These are phyloP conservation scores for Diplodus sargus DNA, from an alignment of 2,797 vertebrate species.

Conservation along the genomic window DNA sequence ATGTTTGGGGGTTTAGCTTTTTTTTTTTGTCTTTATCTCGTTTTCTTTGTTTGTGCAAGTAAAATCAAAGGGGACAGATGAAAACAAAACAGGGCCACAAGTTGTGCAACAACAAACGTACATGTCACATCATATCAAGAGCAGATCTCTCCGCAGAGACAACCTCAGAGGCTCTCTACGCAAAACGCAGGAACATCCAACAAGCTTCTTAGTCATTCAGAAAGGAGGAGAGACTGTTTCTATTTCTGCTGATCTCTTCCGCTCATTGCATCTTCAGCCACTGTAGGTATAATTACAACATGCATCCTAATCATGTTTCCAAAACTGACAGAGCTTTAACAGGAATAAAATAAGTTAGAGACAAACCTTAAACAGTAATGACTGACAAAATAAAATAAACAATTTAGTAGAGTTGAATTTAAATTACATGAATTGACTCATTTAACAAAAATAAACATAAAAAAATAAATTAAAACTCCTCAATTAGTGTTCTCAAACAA, in stretches of 20 bases:
- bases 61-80: conserved; percentile 45
- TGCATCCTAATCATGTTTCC: too few species aligned
- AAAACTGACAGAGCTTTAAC: too few species aligned
- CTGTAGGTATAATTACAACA: too few species aligned
- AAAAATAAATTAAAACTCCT: too few species aligned
- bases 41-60: conserved; percentile 4
- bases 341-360: too few species aligned
- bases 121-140: conserved; percentile 57
- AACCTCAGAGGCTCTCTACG: conserved; percentile 9
- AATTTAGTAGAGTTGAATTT: too few species aligned
- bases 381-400: too few species aligned
- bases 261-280: neutral
- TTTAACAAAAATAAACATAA: too few species aligned
- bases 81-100: conserved; percentile 37
- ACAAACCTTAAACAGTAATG: too few species aligned
- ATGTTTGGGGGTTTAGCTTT: neutral
- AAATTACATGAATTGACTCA: too few species aligned
- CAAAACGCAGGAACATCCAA: neutral
- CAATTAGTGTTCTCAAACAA: too few species aligned
- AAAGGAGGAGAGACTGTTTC: neutral
- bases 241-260: neutral
- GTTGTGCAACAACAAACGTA: conserved; percentile 30
- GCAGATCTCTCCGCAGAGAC: conserved; percentile 23
- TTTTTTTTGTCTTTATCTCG: neutral
- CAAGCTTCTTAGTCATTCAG: conserved; percentile 5